These are phyloP conservation scores for Rhabdomys pumilio DNA, from an alignment of 2,797 vertebrate species.

Conservation along the genomic window DNA sequence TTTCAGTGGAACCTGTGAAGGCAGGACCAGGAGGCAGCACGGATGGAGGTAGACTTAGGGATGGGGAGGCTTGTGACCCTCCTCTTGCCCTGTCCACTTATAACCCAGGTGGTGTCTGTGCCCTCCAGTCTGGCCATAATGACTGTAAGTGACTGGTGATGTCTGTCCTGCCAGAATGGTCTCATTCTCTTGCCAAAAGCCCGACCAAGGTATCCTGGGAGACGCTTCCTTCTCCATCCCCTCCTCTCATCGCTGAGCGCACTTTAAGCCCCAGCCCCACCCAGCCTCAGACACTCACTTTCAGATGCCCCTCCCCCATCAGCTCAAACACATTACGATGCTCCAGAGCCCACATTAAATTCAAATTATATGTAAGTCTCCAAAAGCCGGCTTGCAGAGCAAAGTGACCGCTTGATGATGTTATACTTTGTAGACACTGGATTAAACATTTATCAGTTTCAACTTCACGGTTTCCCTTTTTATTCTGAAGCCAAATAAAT, in stretches of 20 bases:
- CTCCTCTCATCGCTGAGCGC: rapidly evolving
- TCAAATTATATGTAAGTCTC: neutral
- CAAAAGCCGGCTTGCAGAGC: conserved; percentile 4
- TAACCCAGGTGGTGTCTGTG: neutral
- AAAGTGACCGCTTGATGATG: conserved; percentile 66
- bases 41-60: neutral
- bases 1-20: neutral
- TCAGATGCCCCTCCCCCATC: neutral
- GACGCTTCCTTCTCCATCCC: neutral
- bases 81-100: neutral
- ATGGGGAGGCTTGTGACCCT: rapidly evolving
- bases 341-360: neutral
- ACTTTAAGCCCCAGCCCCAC: neutral
- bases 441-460: conserved; percentile 79
- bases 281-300: neutral
- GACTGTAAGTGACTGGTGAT: neutral
- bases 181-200: neutral
- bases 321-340: neutral
- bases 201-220: neutral
- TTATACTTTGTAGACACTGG: conserved; percentile 70
- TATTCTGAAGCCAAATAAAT: conserved; percentile 78
- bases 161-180: neutral
- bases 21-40: neutral
- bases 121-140: neutral
- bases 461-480: conserved; percentile 60